A percentile compares a stretch with the other conserved stretches of the same genome.
These are phyloP conservation scores for Xylota segnis DNA, from an alignment of 2,888 invertebrate species.

Conservation along the genomic window DNA sequence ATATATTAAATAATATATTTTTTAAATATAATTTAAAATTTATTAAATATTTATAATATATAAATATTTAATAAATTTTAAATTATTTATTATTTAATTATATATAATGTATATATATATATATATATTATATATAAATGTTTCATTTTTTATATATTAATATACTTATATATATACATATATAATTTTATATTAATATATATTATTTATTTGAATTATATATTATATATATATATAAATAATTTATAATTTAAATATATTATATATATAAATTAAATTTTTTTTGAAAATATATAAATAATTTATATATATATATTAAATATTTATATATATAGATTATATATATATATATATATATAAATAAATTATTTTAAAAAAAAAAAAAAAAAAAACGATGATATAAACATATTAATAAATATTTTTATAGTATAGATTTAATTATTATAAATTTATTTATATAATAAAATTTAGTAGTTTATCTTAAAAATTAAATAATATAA, in stretches of 20 bases:
- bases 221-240: conserved; percentile 44
- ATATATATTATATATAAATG: not conserved
- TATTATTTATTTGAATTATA: conserved; percentile 59
- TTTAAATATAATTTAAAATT: too few species aligned
- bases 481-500: not conserved
- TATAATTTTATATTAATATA: conserved; percentile 43
- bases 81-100: too few species aligned
- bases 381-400: conserved; percentile 9
- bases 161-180: conserved; percentile 65
- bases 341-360: conserved; percentile 48
- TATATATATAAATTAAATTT: conserved; percentile 34
- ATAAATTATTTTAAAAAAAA: not conserved
- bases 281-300: conserved; percentile 38
- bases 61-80: too few species aligned
- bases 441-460: conserved; percentile 42
- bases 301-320: conserved; percentile 53
- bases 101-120: too few species aligned
- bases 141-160: too few species aligned
- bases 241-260: conserved; percentile 37
- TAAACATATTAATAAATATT: conserved; percentile 77
- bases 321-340: conserved; percentile 28
- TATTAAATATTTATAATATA: too few species aligned
- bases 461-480: conserved; percentile 39
- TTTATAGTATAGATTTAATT: conserved; percentile 29
- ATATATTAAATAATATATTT: conserved; percentile 1